Evolutionary conservation across 92 coral and sea anemone genomes (phyloP).

Genomic region (Anthopleura xanthogrammica): DNA sequence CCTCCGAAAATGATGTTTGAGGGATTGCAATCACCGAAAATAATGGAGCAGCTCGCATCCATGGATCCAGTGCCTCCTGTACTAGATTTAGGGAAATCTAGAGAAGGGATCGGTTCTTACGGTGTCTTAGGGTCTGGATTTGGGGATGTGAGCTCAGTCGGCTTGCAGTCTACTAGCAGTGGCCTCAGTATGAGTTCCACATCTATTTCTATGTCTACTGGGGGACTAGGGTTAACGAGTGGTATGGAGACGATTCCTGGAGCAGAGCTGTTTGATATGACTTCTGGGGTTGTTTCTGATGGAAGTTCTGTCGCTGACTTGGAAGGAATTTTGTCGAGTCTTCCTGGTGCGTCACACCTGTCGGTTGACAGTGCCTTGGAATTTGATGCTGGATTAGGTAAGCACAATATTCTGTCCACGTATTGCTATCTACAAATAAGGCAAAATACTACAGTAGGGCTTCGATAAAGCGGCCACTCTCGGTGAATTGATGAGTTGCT

Average conservation of each 20-base stretch:
- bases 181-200: constrained; percentile 15
- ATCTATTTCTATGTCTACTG: constrained; percentile 43
- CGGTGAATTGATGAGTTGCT: no score
- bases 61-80: constrained; percentile 44
- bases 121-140: constrained; percentile 39
- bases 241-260: constrained; percentile 51
- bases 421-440: no score
- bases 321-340: constrained; percentile 92
- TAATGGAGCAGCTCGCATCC: constrained; percentile 18
- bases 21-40: background rate
- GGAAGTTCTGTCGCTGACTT: constrained; percentile 63
- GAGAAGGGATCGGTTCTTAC: constrained; percentile 28
- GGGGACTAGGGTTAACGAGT: constrained; percentile 47
- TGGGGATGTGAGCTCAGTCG: constrained; percentile 12
- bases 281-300: constrained; percentile 41
- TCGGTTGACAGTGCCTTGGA: constrained; percentile 76
- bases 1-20: background rate
- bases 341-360: constrained; percentile 92
- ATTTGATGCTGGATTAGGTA: constrained; percentile 88
- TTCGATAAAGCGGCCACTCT: no score
- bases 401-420: background rate
- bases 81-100: constrained; percentile 37
- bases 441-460: no score
- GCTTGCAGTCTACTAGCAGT: constrained; percentile 32
- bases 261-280: constrained; percentile 48